A percentile compares a stretch with the other conserved stretches of the same genome.
These are phyloP conservation scores for Caenorhabditis brenneri DNA, from an alignment of 1,140 invertebrate genomes.

Conservation along the genomic window DNA sequence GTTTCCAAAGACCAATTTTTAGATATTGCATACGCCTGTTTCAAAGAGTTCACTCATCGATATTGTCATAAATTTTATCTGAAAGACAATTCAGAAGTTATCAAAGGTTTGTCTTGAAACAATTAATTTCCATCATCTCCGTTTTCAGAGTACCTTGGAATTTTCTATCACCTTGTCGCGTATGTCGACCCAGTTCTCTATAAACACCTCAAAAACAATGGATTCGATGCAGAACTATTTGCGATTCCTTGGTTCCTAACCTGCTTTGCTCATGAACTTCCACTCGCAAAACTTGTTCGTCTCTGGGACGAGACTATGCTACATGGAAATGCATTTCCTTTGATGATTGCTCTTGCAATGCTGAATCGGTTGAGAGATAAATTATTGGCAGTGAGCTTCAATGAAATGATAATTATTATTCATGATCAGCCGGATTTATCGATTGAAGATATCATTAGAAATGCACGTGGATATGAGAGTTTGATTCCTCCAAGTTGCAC, in stretches of 20 bases:
- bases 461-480: neutral
- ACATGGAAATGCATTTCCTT: conserved; percentile 88
- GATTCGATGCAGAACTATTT: conserved; percentile 85
- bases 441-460: conserved; percentile 3
- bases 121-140: neutral
- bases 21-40: conserved; percentile 83
- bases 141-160: conserved; percentile 85
- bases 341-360: conserved; percentile 83
- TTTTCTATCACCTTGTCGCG: conserved; percentile 92
- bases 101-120: conserved; percentile 76
- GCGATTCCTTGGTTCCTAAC: conserved; percentile 78
- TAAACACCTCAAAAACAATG: conserved; percentile 88
- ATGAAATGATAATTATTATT: conserved; percentile 10
- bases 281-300: conserved; percentile 95
- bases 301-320: conserved; percentile 94
- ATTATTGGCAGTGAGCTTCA: neutral
- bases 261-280: conserved; percentile 95
- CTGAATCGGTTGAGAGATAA: neutral
- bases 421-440: conserved; percentile 30
- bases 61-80: conserved; percentile 96
- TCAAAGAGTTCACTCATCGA: conserved; percentile 91
- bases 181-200: conserved; percentile 92
- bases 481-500: conserved; percentile 72
- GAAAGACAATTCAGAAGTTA: conserved; percentile 95
- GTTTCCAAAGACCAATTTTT: neutral